Evolutionary conservation across 2,888 invertebrate genomes (phyloP).

Genomic region (Cryptus armator): DNA sequence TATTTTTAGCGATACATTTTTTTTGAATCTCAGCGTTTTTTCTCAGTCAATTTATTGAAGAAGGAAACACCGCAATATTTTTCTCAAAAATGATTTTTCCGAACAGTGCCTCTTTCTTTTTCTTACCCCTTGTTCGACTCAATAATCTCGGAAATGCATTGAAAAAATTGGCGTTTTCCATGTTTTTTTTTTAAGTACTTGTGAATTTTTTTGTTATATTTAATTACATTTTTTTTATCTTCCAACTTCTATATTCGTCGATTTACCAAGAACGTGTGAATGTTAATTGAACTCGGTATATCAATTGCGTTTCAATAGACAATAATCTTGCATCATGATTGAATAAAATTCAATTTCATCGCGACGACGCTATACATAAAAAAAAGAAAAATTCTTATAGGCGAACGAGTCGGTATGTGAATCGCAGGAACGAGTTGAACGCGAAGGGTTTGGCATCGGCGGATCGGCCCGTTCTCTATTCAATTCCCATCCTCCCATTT

Average conservation of each 20-base stretch:
- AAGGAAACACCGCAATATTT: too few species aligned
- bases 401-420: constrained; percentile 20
- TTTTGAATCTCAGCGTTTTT: too few species aligned
- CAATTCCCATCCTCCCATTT: constrained; percentile 16
- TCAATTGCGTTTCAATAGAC: neutral
- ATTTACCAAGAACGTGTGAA: constrained; percentile 35
- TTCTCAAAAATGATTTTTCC: too few species aligned
- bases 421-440: neutral
- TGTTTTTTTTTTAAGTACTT: neutral
- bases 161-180: too few species aligned
- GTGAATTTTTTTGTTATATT: too few species aligned
- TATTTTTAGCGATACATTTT: too few species aligned
- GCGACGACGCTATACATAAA: neutral
- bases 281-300: neutral
- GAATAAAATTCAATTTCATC: constrained; percentile 8
- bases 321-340: constrained; percentile 7
- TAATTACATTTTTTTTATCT: neutral
- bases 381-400: constrained; percentile 1
- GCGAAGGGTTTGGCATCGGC: constrained; percentile 6
- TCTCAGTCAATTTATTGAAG: too few species aligned
- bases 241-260: neutral
- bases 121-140: too few species aligned
- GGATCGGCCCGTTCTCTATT: constrained; percentile 33
- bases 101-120: too few species aligned
- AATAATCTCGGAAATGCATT: too few species aligned